Evolutionary conservation across 37 sponge, comb jelly and placozoan species (phyloP).

Genomic region (Spongia lamella): DNA sequence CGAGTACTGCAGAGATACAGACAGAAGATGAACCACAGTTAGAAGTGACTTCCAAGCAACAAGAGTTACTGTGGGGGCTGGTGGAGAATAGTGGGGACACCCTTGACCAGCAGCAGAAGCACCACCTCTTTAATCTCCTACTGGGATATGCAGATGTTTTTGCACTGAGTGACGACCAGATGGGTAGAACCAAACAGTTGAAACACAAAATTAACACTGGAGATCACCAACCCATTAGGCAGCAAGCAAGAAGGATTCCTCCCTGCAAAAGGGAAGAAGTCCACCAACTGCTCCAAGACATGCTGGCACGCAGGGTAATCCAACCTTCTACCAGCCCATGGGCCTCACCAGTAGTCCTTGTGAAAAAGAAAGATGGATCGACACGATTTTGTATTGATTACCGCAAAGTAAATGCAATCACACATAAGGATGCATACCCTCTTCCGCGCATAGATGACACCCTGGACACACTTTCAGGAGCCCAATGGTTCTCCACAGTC

Average conservation of each 20-base stretch:
- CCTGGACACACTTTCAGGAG: conserved; percentile 31
- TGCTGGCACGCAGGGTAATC: conserved; percentile 46
- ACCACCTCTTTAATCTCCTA: background rate
- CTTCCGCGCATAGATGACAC: conserved; percentile 52
- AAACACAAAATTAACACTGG: conserved; percentile 50
- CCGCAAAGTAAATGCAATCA: conserved; percentile 48
- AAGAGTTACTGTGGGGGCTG: no score
- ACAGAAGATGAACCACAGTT: no score
- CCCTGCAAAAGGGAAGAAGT: conserved; percentile 12
- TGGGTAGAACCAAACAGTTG: conserved; percentile 45
- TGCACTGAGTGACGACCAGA: conserved; percentile 31
- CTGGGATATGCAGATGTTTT: conserved; percentile 29
- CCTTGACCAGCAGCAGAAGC: no score
- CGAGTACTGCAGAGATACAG: no score
- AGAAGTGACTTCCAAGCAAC: no score
- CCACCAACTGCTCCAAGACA: conserved; percentile 31
- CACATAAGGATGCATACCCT: conserved; percentile 54
- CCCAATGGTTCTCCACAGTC: conserved; percentile 32
- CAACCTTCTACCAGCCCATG: conserved; percentile 56
- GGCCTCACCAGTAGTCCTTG: conserved; percentile 55
- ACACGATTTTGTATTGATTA: conserved; percentile 65
- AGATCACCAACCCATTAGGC: conserved; percentile 37
- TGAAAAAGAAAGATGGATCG: conserved; percentile 55
- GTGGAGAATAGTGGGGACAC: no score
- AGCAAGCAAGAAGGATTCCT: conserved; percentile 24